These are phyloP conservation scores for Orchesella cincta DNA, from an alignment of 1,140 invertebrate genomes.

Conservation along the genomic window DNA sequence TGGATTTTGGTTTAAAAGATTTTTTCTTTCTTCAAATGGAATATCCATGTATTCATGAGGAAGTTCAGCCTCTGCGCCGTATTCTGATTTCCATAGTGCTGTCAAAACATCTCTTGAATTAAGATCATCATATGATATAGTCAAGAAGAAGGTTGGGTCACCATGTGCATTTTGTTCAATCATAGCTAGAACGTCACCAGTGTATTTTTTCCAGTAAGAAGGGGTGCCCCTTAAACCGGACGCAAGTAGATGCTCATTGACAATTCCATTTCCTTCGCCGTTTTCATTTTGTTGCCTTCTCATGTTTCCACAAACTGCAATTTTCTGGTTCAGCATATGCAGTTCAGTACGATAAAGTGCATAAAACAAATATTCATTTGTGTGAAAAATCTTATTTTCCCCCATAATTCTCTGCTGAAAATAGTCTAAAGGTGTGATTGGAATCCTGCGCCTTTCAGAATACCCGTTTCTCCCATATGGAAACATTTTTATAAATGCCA, in stretches of 20 bases:
- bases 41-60: neutral
- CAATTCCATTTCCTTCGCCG: neutral
- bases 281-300: neutral
- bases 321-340: neutral
- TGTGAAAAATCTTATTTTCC: neutral
- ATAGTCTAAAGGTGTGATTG: neutral
- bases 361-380: constrained; percentile 3
- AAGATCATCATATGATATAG: constrained; percentile 19
- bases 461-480: neutral
- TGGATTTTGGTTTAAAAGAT: neutral
- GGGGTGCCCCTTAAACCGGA: neutral
- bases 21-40: neutral
- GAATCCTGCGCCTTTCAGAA: neutral
- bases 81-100: constrained; percentile 15
- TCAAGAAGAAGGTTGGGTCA: constrained; percentile 10
- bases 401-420: neutral
- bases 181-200: constrained; percentile 2
- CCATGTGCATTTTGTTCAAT: neutral
- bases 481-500: neutral
- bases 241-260: neutral
- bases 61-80: neutral
- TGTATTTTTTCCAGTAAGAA: constrained; percentile 9
- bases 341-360: neutral
- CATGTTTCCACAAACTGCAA: neutral
- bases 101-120: neutral